Evolutionary conservation across 2,888 invertebrate species (phyloP).

Genomic region (Erebia palarica): DNA sequence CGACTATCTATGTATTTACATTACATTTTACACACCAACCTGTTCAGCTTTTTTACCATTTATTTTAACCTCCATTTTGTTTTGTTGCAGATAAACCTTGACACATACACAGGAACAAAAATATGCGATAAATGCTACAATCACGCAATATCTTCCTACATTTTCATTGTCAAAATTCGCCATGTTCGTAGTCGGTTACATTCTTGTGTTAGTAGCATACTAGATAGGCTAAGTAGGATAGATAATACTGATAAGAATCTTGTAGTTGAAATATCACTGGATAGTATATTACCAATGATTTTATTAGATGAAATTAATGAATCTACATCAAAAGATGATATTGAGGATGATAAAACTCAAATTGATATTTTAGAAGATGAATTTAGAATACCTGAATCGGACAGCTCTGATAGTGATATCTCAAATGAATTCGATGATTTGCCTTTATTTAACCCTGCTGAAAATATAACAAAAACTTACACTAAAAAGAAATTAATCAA

Average conservation of each 20-base stretch:
- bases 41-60: conserved; percentile 29
- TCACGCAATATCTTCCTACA: conserved; percentile 62
- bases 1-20: background rate
- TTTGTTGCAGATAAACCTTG: conserved; percentile 66
- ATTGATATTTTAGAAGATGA: conserved; percentile 74
- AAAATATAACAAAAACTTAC: conserved; percentile 53
- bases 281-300: conserved; percentile 56
- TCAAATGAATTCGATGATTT: conserved; percentile 28
- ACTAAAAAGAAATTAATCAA: conserved; percentile 54
- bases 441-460: conserved; percentile 47
- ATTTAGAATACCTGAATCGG: conserved; percentile 63
- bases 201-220: conserved; percentile 59
- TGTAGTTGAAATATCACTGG: conserved; percentile 64
- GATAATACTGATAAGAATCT: conserved; percentile 51
- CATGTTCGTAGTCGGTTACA: conserved; percentile 60
- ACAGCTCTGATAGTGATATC: conserved; percentile 38
- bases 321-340: conserved; percentile 45
- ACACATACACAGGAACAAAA: conserved; percentile 64
- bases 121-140: conserved; percentile 70
- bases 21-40: background rate
- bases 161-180: conserved; percentile 60
- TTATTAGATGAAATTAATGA: conserved; percentile 47
- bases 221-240: conserved; percentile 54
- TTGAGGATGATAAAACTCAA: conserved; percentile 50
- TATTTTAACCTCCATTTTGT: conserved; percentile 45